phyloP scores from a whole-genome alignment of 1,140 invertebrate genomes.

The Lerema accius region DNA sequence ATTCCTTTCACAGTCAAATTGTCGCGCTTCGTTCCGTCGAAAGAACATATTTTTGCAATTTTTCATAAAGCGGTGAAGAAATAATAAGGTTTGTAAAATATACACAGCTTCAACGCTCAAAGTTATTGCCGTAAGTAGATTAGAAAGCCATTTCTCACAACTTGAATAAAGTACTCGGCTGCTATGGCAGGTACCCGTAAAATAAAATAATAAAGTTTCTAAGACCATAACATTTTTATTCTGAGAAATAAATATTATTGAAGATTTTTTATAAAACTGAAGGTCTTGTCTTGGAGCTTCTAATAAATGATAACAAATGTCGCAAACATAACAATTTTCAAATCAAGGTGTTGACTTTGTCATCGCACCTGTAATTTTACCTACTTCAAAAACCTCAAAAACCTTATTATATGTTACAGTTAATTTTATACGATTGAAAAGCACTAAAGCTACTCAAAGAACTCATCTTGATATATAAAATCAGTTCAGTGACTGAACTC shows the following conservation, averaged over 20 bases:
- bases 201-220: not conserved
- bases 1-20: not conserved
- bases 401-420: no score
- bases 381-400: no score
- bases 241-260: not conserved
- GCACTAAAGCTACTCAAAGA: no score
- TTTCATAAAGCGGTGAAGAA: slow-evolving; percentile 15
- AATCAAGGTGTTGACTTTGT: no score
- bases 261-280: no score
- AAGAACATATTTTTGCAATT: slow-evolving; percentile 18
- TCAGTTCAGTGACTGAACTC: no score
- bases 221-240: not conserved
- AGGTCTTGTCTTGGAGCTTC: no score
- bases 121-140: slow-evolving; percentile 29
- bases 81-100: slow-evolving; percentile 32
- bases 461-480: no score
- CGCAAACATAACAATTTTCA: no score
- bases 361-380: no score
- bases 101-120: slow-evolving; percentile 20
- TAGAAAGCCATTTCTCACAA: slow-evolving; percentile 23
- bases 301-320: no score
- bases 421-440: no score
- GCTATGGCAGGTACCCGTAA: slow-evolving; percentile 2
- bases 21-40: not conserved
- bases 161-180: slow-evolving; percentile 2